Base-by-base conservation (phyloP, 2,113 vertebrate genomes). In the Hepsetus odoe region DNA sequence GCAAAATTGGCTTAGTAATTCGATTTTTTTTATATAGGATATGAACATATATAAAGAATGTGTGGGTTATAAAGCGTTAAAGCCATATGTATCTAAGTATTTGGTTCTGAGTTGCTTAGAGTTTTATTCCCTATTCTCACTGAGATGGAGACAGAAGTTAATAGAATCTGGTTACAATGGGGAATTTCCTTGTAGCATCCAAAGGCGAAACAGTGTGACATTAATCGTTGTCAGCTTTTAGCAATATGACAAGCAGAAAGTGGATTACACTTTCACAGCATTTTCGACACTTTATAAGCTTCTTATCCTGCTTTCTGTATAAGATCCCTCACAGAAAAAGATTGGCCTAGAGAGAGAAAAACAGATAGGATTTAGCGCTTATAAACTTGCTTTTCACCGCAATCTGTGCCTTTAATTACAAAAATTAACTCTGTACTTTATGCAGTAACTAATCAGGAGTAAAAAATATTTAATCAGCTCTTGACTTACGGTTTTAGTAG, bases 241-340 rank as follows among this genome's bases (percentile, higher is more conserved):
- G 81, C 44, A 35, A 69, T 80, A 77, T 79, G 79, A 80, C 81
- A 87, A 73, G 78, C 64, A 38, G 55, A 83, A 83, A 85, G 72
- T 79, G 84, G 84, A 88, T 84, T 85, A 83, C 74, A 80, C 46
- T 83, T 83, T 61, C 42, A 69, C 18, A 38, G 72, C 49, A 56
- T 58, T 81, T 85, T 74, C 61, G 35, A 68, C 68, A 68, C 76
- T 69, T 77, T 72, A 68, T 80, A 75, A 85, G 55, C 79, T 76
- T 74, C 81, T 80, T 84, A 82, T 80, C 75, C 30, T 64, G 64
- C 51, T 74, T 46, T 68, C 49, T 61, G 80, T 78, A 18, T 12
- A 62, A 69, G 53, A 70, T 59, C 67, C 53, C 38, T 30, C 68
- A 42, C 40, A 26, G 44, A 69, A 74, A 46, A 32, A 68, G 80